A percentile compares a stretch with the other conserved stretches of the same genome.
Evolutionary conservation across 2,797 vertebrate species (phyloP).

Genomic region (Hapalemur alaotrensis): DNA sequence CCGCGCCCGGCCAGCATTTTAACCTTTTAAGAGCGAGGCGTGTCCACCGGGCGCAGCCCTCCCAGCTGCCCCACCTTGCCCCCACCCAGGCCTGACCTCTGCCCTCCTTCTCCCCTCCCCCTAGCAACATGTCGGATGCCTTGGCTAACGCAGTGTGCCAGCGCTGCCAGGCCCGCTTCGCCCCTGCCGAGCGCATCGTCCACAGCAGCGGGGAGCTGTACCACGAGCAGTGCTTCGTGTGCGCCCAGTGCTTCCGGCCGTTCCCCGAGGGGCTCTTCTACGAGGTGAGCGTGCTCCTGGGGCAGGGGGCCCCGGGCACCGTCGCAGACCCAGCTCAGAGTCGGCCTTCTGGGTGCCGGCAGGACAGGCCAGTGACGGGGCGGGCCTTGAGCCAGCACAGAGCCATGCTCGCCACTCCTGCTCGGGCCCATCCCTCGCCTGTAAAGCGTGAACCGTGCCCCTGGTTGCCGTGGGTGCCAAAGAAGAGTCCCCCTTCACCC

Average conservation of each 20-base stretch:
- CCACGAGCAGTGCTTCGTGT: slow-evolving; percentile 87
- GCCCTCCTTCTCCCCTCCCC: not conserved
- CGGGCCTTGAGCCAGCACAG: not conserved
- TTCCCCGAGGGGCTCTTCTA: slow-evolving; percentile 88
- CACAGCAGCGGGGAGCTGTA: slow-evolving; percentile 87
- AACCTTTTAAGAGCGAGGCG: fast-evolving
- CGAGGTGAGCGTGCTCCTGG: slow-evolving; percentile 79
- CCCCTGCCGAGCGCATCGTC: slow-evolving; percentile 84
- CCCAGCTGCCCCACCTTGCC: not conserved
- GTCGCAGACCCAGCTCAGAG: not conserved
- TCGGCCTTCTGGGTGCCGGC: not conserved
- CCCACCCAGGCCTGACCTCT: not conserved
- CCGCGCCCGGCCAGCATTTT: not conserved
- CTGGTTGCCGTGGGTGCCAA: not conserved
- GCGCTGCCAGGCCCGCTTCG: slow-evolving; percentile 83
- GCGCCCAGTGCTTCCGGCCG: slow-evolving; percentile 86
- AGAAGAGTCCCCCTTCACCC: not conserved
- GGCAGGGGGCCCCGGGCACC: too few relatives aligned
- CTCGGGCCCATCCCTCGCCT: not conserved
- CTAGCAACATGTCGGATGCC: slow-evolving; percentile 86
- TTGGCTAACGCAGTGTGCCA: slow-evolving; percentile 84
- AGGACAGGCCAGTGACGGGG: fast-evolving
- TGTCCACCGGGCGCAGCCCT: fast-evolving
- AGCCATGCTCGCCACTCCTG: not conserved
- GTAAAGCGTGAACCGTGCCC: not conserved